Percentiles rank a stretch among this genome's conserved stretches.
These are phyloP conservation scores for Colletes latitarsis DNA, from an alignment of 1,140 invertebrate genomes.

Conservation along the genomic window DNA sequence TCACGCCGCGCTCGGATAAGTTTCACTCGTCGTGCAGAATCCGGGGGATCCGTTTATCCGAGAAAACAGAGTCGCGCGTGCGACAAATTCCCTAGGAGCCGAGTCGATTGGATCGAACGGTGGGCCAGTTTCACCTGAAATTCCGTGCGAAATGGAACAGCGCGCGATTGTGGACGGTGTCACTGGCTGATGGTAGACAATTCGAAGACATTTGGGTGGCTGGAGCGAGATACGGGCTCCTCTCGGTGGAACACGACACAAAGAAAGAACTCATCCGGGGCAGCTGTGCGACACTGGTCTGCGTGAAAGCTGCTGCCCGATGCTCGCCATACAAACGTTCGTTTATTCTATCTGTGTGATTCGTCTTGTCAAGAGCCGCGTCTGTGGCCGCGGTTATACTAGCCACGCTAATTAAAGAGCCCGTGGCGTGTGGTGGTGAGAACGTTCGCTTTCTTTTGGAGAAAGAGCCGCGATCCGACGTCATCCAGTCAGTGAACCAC, in stretches of 20 bases:
- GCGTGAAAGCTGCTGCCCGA: conserved; percentile 8
- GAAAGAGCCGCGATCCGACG: conserved; percentile 36
- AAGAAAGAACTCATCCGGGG: conserved; percentile 5
- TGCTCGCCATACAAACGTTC: neutral
- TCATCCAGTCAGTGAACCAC: conserved; percentile 32
- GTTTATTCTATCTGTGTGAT: neutral
- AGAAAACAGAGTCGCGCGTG: too few relatives aligned
- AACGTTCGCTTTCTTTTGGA: conserved; percentile 15
- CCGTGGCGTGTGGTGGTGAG: neutral
- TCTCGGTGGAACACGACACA: neutral
- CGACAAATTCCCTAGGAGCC: too few relatives aligned
- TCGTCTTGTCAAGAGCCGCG: conserved; percentile 9
- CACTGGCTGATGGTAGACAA: neutral
- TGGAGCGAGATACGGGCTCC: neutral
- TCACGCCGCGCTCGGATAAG: neutral
- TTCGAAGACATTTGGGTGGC: conserved; percentile 31
- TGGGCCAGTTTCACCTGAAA: neutral
- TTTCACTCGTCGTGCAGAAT: neutral
- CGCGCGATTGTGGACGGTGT: neutral
- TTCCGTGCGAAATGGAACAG: too few relatives aligned
- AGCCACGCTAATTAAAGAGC: conserved; percentile 34
- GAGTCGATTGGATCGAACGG: too few relatives aligned
- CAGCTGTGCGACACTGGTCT: neutral
- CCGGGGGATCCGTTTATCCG: too few relatives aligned
- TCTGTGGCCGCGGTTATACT: conserved; percentile 6